phyloP scores from a whole-genome alignment of 2,797 vertebrate genomes.

The Discoglossus pictus region DNA sequence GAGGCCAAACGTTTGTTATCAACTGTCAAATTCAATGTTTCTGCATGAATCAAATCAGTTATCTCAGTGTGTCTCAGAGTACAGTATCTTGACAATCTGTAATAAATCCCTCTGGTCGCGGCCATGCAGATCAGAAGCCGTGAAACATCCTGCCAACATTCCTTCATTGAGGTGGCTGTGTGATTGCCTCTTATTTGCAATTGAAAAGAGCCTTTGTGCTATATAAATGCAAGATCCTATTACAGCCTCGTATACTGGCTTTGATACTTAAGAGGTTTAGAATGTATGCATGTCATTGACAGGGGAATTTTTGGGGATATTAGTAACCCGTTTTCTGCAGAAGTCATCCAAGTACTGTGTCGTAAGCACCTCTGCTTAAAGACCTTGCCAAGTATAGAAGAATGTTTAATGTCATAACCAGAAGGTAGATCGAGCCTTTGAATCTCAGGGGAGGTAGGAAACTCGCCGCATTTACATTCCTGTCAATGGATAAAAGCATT shows the following conservation, averaged over 20 bases:
- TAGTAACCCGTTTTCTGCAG: conserved; percentile 18
- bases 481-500: conserved; percentile 28
- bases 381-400: conserved; percentile 24
- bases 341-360: conserved; percentile 25
- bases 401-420: conserved; percentile 48
- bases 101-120: conserved; percentile 38
- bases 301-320: conserved; percentile 25
- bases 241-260: conserved; percentile 27
- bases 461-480: conserved; percentile 32
- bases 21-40: background rate
- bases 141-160: conserved; percentile 35
- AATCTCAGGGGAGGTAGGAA: conserved; percentile 17
- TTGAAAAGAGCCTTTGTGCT: conserved; percentile 45
- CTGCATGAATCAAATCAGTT: conserved; percentile 15
- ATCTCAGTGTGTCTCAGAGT: conserved; percentile 14
- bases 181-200: conserved; percentile 48
- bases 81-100: conserved; percentile 27
- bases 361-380: conserved; percentile 25
- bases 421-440: conserved; percentile 26
- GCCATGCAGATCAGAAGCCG: conserved; percentile 40
- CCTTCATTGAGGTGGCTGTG: conserved; percentile 42
- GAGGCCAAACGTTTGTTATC: too few species aligned
- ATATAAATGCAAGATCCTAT: conserved; percentile 37
- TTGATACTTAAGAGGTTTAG: conserved; percentile 26
- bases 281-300: conserved; percentile 30